Evolutionary conservation across 2,888 invertebrate genomes (phyloP).

Genomic region (Hipparchia semele): DNA sequence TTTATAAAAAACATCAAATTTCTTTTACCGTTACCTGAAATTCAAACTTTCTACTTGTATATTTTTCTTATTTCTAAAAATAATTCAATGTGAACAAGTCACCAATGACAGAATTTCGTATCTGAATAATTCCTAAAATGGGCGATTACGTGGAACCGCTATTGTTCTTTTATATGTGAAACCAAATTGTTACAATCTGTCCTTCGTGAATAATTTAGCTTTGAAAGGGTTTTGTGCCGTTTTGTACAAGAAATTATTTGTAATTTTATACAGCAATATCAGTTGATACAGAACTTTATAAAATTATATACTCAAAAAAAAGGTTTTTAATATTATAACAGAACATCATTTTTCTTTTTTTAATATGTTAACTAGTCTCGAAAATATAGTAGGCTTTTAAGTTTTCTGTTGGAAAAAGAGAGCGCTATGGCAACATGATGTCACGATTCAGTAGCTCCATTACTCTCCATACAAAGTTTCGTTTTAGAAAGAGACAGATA

Average conservation of each 20-base stretch:
- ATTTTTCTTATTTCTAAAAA: conserved; percentile 1
- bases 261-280: conserved; percentile 6
- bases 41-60: too few relatives aligned
- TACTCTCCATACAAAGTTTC: too few relatives aligned
- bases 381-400: too few relatives aligned
- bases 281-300: background rate
- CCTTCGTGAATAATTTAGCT: conserved; percentile 34
- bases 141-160: conserved; percentile 32
- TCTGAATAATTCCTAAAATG: conserved; percentile 35
- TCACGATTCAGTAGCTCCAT: too few relatives aligned
- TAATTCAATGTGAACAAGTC: background rate
- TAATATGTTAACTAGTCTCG: too few relatives aligned
- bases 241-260: conserved; percentile 12
- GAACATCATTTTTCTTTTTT: too few relatives aligned
- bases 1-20: background rate
- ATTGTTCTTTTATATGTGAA: conserved; percentile 35
- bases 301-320: background rate
- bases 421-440: too few relatives aligned
- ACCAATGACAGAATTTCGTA: conserved; percentile 1
- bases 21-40: background rate
- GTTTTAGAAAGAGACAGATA: too few relatives aligned
- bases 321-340: too few relatives aligned
- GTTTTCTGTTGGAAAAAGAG: too few relatives aligned
- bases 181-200: conserved; percentile 35
- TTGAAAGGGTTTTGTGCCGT: conserved; percentile 16